Evolutionary conservation across 1,140 invertebrate species (phyloP).

Genomic region (Triops longicaudatus): DNA sequence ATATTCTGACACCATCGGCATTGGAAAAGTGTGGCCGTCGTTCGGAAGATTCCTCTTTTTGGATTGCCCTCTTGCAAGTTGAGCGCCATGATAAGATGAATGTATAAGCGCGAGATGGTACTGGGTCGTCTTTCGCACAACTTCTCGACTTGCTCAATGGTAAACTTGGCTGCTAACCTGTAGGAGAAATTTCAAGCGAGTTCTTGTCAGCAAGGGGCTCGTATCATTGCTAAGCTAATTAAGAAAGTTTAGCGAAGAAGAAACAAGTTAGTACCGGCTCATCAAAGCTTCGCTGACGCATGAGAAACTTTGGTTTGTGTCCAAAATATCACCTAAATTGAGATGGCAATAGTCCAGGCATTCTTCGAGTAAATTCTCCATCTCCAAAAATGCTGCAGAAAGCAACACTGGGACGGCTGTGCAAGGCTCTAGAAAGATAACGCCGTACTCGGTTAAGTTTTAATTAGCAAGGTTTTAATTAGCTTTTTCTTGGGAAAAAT

Average conservation of each 20-base stretch:
- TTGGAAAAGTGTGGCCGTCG: conserved; percentile 61
- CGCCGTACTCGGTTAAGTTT: conserved; percentile 22
- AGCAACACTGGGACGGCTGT: conserved; percentile 87
- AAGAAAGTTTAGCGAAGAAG: conserved; percentile 28
- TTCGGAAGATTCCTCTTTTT: conserved; percentile 63
- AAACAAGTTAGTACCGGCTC: conserved; percentile 46
- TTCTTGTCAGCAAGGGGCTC: not conserved
- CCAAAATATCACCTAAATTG: conserved; percentile 69
- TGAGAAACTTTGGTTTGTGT: conserved; percentile 63
- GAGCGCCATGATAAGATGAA: conserved; percentile 66
- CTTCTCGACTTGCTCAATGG: conserved; percentile 64
- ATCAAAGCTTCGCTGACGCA: conserved; percentile 72
- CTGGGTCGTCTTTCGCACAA: conserved; percentile 72
- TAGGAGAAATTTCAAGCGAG: conserved; percentile 32
- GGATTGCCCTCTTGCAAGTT: conserved; percentile 60
- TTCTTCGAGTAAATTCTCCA: conserved; percentile 74
- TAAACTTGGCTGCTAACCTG: conserved; percentile 68
- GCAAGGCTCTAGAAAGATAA: conserved; percentile 51
- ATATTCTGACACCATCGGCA: conserved; percentile 55
- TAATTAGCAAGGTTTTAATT: conserved; percentile 53
- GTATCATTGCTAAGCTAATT: not conserved
- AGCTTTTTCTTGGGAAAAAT: conserved; percentile 53
- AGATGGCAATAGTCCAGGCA: conserved; percentile 70
- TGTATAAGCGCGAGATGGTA: conserved; percentile 69
- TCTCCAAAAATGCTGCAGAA: conserved; percentile 87